phyloP scores from a whole-genome alignment of 2,888 invertebrate genomes.

The Dynastes grantii region DNA sequence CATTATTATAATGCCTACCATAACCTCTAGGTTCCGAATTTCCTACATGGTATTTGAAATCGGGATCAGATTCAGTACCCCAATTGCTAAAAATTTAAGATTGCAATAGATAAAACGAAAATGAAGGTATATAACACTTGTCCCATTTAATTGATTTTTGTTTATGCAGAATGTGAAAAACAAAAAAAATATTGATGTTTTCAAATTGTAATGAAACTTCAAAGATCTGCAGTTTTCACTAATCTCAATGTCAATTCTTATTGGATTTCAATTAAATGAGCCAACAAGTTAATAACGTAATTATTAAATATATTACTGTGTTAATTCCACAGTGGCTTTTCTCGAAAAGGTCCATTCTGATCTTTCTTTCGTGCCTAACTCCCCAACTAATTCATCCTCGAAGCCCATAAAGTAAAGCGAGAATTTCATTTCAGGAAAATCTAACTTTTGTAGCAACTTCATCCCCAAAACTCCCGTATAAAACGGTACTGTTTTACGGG shows the following conservation, averaged over 20 bases:
- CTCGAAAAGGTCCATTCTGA: constrained; percentile 85
- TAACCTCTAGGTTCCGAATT: constrained; percentile 92
- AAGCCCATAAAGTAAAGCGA: constrained; percentile 94
- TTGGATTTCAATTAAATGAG: too few relatives aligned
- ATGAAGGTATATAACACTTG: neutral
- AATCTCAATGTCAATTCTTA: too few relatives aligned
- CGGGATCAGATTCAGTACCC: constrained; percentile 91
- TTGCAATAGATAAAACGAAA: neutral
- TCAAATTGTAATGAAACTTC: too few relatives aligned
- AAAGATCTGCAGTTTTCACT: too few relatives aligned
- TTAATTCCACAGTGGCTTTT: constrained; percentile 91
- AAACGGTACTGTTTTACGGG: constrained; percentile 88
- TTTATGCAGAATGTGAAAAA: too few relatives aligned
- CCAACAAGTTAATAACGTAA: neutral
- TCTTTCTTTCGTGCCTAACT: constrained; percentile 76
- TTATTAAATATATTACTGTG: constrained; percentile 78
- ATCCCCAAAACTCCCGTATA: constrained; percentile 94
- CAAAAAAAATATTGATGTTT: too few relatives aligned
- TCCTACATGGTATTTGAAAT: constrained; percentile 89
- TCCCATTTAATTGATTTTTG: too few relatives aligned
- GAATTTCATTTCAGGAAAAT: constrained; percentile 92
- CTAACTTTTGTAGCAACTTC: constrained; percentile 89
- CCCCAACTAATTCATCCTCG: constrained; percentile 82
- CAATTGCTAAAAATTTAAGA: constrained; percentile 83
- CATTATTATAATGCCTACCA: constrained; percentile 71